A percentile compares a stretch with the other conserved stretches of the same genome.
These are phyloP conservation scores for Habroteleia sp. DNA, from an alignment of 2,888 invertebrate species.

Conservation along the genomic window DNA sequence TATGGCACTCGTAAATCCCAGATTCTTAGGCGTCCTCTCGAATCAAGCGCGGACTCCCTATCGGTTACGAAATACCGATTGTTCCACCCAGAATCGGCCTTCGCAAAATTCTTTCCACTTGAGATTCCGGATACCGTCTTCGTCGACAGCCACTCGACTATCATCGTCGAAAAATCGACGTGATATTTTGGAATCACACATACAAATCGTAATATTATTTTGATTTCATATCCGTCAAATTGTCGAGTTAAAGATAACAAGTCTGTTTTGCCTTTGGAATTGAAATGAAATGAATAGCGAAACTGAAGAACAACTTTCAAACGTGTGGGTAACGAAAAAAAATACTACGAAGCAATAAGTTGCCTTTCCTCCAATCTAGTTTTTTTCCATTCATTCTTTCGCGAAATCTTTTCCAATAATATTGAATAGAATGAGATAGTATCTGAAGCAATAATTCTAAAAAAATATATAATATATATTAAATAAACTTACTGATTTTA, in stretches of 20 bases:
- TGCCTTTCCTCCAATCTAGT: no score
- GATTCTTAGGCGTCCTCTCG: slow-evolving; percentile 52
- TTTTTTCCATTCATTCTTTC: no score
- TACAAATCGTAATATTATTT: slow-evolving; percentile 45
- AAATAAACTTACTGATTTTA: no score
- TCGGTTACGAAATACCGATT: slow-evolving; percentile 46
- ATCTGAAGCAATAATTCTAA: no score
- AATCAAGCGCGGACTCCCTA: slow-evolving; percentile 49
- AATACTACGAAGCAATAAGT: no score
- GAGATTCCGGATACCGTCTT: slow-evolving; percentile 8
- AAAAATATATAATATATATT: no score
- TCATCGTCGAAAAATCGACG: slow-evolving; percentile 20
- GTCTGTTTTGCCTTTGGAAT: slow-evolving; percentile 8
- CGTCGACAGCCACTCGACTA: slow-evolving; percentile 14
- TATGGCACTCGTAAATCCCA: slow-evolving; percentile 63
- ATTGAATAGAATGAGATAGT: no score
- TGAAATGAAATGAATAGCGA: slow-evolving; percentile 4
- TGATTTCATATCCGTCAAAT: slow-evolving; percentile 30
- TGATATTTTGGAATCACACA: slow-evolving; percentile 10
- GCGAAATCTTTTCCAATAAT: no score
- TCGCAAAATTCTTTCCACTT: slow-evolving; percentile 20
- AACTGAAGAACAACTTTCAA: slow-evolving; percentile 5
- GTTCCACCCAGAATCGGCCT: slow-evolving; percentile 26
- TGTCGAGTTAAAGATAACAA: slow-evolving; percentile 22
- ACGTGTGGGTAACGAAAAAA: no score